Conservation (phyloP, 2,888 invertebrate species). For the Eupithecia subumbrata region DNA sequence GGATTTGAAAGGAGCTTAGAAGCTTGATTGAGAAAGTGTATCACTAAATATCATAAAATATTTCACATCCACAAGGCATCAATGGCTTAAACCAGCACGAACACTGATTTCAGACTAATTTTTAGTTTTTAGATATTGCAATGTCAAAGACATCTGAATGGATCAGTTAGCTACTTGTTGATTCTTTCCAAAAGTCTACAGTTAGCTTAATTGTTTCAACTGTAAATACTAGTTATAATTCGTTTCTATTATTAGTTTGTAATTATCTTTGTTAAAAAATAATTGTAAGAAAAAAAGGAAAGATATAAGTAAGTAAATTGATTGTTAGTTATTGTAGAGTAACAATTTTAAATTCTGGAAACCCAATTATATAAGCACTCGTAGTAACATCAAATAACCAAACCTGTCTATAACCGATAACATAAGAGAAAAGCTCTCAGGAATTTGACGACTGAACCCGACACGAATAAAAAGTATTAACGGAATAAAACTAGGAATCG, state of each 20-base stretch:
- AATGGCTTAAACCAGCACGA: neutral
- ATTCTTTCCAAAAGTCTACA: no score
- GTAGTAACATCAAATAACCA: constrained; percentile 16
- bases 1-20: neutral
- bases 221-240: no score
- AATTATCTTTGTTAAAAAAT: no score
- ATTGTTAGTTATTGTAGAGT: neutral
- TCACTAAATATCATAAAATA: neutral
- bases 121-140: neutral
- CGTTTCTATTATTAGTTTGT: no score
- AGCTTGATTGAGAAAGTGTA: neutral
- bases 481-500: constrained; percentile 64
- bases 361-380: constrained; percentile 3
- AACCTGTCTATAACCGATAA: constrained; percentile 31
- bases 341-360: neutral
- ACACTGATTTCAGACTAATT: neutral
- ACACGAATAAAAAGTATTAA: constrained; percentile 71
- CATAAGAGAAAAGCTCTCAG: constrained; percentile 70
- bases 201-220: no score
- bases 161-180: no score
- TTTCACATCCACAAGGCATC: neutral
- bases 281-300: no score
- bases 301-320: no score
- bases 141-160: neutral
- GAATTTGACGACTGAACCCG: constrained; percentile 70